Base-by-base conservation (phyloP, 1,140 invertebrate species). In the Cherax quadricarinatus region DNA sequence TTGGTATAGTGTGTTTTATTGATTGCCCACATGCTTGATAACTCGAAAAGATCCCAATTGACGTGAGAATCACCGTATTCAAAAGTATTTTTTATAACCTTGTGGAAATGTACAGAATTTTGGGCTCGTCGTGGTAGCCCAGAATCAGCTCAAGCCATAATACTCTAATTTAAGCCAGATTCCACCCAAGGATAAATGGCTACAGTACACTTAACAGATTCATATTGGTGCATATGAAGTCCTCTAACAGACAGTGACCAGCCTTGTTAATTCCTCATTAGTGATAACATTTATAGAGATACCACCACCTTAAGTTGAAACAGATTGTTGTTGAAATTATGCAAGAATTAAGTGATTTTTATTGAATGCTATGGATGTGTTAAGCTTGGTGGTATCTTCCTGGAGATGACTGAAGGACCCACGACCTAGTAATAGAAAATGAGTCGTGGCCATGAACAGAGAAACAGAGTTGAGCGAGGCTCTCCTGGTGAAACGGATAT, bases 11-110 rank as follows among this genome's bases (percentile, higher is more conserved):
- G 6, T 70, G 62, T 85, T 57, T 62, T 62, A 41, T 70, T 62
- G 60, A 66, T 85, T 85, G 24, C 83, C 53, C 30, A 85, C 16
- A 70, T 85, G 62, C 62, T 70, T 85, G 60, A 85, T 70, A 66
- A 85, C 83, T 70, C 9, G 14, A 9, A 85, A n/a, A 85, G 83
- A 70, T 70, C 18, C 41, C 83, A 85, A 48, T 85, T 85, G 62
- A 85, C 41, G 18, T 85, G 18, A 85, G 83, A 85, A 57, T 85
- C 83, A 70, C 60, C 82, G 24, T 30, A 70, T 85, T 70, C 49
- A 85, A 85, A 62, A 84, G 60, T 85, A 85, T 85, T 85, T 85
- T 85, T 85, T 85, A 85, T 85, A 85, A 88, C 78, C 86, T 41
- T 62, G 73, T 53, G 53, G 78, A 81, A 80, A 86, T 62, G 60